Evolutionary conservation across 2,797 vertebrate genomes (phyloP).

Genomic region (Sphenodon punctatus): DNA sequence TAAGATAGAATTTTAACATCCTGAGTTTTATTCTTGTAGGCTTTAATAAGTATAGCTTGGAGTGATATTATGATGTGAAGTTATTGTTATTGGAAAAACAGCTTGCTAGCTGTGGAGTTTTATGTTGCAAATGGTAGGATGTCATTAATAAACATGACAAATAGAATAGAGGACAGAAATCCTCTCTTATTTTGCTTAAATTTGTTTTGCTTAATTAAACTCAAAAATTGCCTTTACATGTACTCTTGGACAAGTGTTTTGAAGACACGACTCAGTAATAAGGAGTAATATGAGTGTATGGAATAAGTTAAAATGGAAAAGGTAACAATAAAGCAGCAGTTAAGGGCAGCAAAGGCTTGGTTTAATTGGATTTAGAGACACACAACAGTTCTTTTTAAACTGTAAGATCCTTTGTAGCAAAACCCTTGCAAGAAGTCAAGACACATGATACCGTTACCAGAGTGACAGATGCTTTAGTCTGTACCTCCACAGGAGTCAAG

Average conservation of each 20-base stretch:
- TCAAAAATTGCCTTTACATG: background rate
- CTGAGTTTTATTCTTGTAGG: too few relatives aligned
- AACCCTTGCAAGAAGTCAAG: slow-evolving; percentile 37
- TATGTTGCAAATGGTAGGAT: background rate
- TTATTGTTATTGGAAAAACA: background rate
- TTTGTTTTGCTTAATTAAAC: background rate
- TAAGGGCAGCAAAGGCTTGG: slow-evolving; percentile 22
- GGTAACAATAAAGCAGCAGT: slow-evolving; percentile 23
- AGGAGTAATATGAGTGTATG: too few relatives aligned
- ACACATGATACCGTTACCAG: background rate
- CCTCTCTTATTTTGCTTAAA: too few relatives aligned
- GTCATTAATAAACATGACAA: background rate
- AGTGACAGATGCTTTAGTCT: background rate
- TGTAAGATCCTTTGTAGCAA: slow-evolving; percentile 33
- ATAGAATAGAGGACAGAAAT: background rate
- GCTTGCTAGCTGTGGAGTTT: background rate
- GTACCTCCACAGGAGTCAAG: too few relatives aligned
- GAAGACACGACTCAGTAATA: background rate
- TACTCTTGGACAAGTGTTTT: background rate
- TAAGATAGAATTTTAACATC: too few relatives aligned
- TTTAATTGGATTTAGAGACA: slow-evolving; percentile 10
- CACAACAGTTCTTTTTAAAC: slow-evolving; percentile 37
- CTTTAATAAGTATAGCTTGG: too few relatives aligned
- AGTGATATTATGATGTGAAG: background rate
- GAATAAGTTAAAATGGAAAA: background rate